Evolutionary conservation across 2,113 vertebrate genomes (phyloP).

Genomic region (Proterorhinus semilunaris): DNA sequence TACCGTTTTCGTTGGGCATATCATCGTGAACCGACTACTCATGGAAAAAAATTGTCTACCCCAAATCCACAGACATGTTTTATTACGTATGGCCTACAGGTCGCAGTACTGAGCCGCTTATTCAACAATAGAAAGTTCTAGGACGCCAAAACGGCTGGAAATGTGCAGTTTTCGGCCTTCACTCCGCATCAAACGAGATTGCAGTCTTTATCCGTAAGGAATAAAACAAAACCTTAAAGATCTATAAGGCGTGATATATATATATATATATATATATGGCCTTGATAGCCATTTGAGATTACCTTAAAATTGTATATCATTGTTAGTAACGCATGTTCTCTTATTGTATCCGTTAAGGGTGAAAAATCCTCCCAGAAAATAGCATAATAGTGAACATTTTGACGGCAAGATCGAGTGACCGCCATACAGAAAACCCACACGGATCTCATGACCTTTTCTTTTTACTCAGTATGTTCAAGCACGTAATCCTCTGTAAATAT

Average conservation of each 20-base stretch:
- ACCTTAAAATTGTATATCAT: background rate
- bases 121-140: background rate
- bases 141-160: background rate
- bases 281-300: background rate
- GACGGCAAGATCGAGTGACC: background rate
- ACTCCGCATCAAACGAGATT: background rate
- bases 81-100: background rate
- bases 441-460: conserved; percentile 7
- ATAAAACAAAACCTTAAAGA: background rate
- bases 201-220: background rate
- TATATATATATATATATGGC: background rate
- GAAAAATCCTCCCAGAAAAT: background rate
- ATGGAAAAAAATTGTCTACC: too few relatives aligned
- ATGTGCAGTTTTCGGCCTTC: background rate
- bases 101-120: background rate
- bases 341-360: background rate
- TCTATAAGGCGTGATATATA: background rate
- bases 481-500: background rate
- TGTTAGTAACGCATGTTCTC: background rate
- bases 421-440: background rate
- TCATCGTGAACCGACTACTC: too few relatives aligned
- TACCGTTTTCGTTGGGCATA: too few relatives aligned
- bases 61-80: background rate
- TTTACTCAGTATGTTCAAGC: background rate
- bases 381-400: background rate